Evolutionary conservation across 2,888 invertebrate genomes (phyloP).

Genomic region (Zygothrica quintamaculata): DNA sequence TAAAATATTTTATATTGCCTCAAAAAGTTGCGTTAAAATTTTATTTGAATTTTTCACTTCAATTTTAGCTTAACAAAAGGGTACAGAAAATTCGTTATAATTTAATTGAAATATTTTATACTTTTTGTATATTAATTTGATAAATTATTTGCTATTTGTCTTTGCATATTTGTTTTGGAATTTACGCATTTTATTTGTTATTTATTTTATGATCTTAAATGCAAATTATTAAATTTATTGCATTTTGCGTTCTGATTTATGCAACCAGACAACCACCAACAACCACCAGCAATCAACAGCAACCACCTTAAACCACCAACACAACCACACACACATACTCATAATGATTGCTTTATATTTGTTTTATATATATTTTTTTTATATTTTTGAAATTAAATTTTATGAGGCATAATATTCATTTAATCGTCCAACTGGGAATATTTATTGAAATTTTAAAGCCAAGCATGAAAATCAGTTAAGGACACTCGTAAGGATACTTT

Average conservation of each 20-base stretch:
- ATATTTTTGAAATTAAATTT: slow-evolving; percentile 55
- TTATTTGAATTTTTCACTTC: too few relatives aligned
- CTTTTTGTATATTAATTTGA: background rate
- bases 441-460: slow-evolving; percentile 28
- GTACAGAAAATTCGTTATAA: too few relatives aligned
- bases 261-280: too few relatives aligned
- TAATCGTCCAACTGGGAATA: slow-evolving; percentile 39
- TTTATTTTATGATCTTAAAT: slow-evolving; percentile 58
- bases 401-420: slow-evolving; percentile 51
- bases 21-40: too few relatives aligned
- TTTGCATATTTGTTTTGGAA: slow-evolving; percentile 15
- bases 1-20: too few relatives aligned
- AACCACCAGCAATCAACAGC: background rate
- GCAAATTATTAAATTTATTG: slow-evolving; percentile 69
- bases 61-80: too few relatives aligned
- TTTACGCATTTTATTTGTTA: slow-evolving; percentile 36
- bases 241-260: slow-evolving; percentile 63
- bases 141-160: slow-evolving; percentile 11
- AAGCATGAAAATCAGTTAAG: too few relatives aligned
- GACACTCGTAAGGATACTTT: too few relatives aligned
- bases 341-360: slow-evolving; percentile 43
- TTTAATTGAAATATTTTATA: too few relatives aligned
- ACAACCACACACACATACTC: background rate
- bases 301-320: too few relatives aligned
- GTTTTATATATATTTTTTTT: slow-evolving; percentile 31